Evolutionary conservation across 2,113 vertebrate genomes (phyloP).

Genomic region (Meleagris gallopavo): DNA sequence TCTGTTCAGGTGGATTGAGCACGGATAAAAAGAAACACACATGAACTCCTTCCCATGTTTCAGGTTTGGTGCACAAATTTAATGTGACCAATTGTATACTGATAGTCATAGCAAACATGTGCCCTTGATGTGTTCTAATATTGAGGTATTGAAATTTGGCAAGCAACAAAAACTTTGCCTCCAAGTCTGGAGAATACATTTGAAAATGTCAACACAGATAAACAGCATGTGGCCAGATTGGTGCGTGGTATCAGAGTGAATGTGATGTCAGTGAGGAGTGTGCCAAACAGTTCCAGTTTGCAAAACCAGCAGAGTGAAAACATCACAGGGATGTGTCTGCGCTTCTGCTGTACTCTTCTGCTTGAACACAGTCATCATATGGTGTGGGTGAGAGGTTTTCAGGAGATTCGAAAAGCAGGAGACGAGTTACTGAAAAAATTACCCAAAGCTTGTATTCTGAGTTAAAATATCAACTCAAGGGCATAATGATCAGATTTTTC

Average conservation of each 20-base stretch:
- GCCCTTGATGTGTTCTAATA: neutral
- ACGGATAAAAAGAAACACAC: neutral
- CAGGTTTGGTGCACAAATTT: neutral
- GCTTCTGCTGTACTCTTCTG: neutral
- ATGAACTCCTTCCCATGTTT: neutral
- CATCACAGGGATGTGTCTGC: neutral
- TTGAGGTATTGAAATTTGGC: neutral
- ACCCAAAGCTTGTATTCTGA: neutral
- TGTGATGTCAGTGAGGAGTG: neutral
- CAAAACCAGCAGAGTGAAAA: neutral
- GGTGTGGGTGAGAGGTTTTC: conserved; percentile 12
- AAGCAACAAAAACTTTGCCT: neutral
- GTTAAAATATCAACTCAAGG: neutral
- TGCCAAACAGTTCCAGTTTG: neutral
- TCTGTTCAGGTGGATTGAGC: neutral
- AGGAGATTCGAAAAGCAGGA: neutral
- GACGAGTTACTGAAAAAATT: neutral
- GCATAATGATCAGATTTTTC: neutral
- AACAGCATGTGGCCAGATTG: neutral
- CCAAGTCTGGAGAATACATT: neutral
- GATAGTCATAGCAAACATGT: neutral
- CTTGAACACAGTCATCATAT: neutral
- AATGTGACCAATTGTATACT: neutral
- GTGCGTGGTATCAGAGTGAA: neutral
- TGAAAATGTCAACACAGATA: neutral